Evolutionary conservation across 2,797 vertebrate species (phyloP), one percentile per base, ranked within the genome.

Genomic region (Danio choprae): DNA sequence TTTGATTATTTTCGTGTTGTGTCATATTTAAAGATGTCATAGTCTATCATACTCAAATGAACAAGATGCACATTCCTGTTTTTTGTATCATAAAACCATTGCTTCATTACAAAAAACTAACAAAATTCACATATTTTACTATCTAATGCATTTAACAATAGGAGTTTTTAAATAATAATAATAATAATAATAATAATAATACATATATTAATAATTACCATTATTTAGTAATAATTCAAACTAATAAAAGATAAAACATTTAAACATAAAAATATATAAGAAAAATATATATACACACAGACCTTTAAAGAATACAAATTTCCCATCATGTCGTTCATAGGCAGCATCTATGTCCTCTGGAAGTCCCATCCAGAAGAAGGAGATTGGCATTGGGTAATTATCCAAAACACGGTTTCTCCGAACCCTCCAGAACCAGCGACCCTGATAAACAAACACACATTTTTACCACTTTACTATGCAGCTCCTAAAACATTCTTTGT

Each of bases 281-380:
- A 29, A 29, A 29, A 29, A 29, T 29, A 29, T 1, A 29, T 29
- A 6, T 16, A 6, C 10, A 50, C 18, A 9, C 83, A 15, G 77
- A 98, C 97, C 98, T 96, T 98, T 99, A 81, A 99, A 99, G 89
- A 99, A 99, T 81, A 97, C 96, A 6, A 99, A 99, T 83, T 91
- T 96, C 36, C 98, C 97, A 0, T 99, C 98, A 0, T 98, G 97
- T 18, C 98, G 95, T 87, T 99, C 97, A 0, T 99, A 99, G 53
- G 96, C 97, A 0, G 97, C 96, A 0, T 96, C 95, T 0, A 99
- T 98, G 90, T 98, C 93, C n/a, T 92, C 90, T 0, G 97, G 97
- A 38, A 99, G 95, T 2, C 97, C 98, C 1, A 93, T 90, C 98
- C 97, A 99, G 91, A 99, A 99, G 68, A 98, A 95, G 0, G 96